phyloP scores from a whole-genome alignment of 2,888 invertebrate genomes.

The Xestoiulus laeticollis region DNA sequence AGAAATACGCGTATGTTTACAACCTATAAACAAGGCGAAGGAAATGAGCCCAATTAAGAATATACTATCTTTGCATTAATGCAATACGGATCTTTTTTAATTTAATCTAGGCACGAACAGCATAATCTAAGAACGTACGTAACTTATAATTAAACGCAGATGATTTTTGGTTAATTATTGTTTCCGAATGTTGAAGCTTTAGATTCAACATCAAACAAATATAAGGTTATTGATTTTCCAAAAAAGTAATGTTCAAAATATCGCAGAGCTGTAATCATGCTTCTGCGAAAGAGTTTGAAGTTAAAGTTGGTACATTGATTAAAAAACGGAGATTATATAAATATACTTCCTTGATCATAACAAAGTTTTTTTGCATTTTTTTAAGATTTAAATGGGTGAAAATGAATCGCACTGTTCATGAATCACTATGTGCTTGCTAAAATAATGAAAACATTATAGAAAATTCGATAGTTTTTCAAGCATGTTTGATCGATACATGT shows the following conservation, averaged over 20 bases:
- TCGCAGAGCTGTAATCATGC: background rate
- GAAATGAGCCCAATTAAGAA: background rate
- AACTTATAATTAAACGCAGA: background rate
- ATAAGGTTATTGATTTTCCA: background rate
- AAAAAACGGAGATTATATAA: no score
- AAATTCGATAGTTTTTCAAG: no score
- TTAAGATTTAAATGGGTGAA: no score
- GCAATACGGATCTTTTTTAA: background rate
- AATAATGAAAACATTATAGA: no score
- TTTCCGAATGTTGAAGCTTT: background rate
- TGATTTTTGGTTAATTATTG: constrained; percentile 6
- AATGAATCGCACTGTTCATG: no score
- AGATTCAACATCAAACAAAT: background rate
- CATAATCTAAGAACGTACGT: background rate
- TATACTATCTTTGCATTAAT: background rate
- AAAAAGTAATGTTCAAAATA: background rate
- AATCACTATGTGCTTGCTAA: no score
- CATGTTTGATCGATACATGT: no score
- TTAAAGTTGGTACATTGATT: no score
- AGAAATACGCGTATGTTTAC: background rate
- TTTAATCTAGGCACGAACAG: no score
- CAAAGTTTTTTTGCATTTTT: no score
- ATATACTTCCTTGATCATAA: no score
- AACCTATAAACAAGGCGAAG: background rate
- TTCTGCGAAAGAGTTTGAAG: no score